A percentile compares a stretch with the other conserved stretches of the same genome.
These are phyloP conservation scores for Biston stratarius DNA, from an alignment of 2,888 invertebrate species.

Conservation along the genomic window DNA sequence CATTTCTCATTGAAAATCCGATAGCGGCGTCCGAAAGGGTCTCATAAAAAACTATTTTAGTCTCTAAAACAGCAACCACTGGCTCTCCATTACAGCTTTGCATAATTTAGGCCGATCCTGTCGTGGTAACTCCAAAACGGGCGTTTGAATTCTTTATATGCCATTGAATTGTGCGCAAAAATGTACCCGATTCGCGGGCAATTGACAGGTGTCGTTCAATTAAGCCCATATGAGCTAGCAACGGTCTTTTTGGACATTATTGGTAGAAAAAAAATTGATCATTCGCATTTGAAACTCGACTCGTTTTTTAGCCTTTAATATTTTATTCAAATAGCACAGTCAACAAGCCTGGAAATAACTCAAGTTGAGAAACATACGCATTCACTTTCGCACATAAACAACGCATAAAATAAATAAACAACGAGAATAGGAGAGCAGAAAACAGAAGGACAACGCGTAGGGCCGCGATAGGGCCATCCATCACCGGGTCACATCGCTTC, in stretches of 20 bases:
- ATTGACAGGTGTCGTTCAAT: slow-evolving; percentile 80
- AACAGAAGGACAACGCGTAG: slow-evolving; percentile 75
- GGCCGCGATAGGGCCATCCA: slow-evolving; percentile 82
- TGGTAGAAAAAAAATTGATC: slow-evolving; percentile 14
- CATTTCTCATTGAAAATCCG: slow-evolving; percentile 24
- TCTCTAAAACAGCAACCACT: slow-evolving; percentile 60
- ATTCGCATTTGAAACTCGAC: neutral
- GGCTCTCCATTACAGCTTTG: slow-evolving; percentile 79
- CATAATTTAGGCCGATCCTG: slow-evolving; percentile 80
- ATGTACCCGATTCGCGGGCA: slow-evolving; percentile 60
- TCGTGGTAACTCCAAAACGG: slow-evolving; percentile 68
- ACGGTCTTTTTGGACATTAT: slow-evolving; percentile 36
- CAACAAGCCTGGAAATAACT: slow-evolving; percentile 38
- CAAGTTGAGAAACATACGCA: slow-evolving; percentile 44
- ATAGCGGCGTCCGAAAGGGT: slow-evolving; percentile 19
- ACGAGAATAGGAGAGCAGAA: slow-evolving; percentile 67
- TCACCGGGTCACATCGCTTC: slow-evolving; percentile 83
- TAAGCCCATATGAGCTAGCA: slow-evolving; percentile 50
- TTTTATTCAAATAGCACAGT: slow-evolving; percentile 32
- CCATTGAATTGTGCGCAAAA: slow-evolving; percentile 62
- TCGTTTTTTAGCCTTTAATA: slow-evolving; percentile 10
- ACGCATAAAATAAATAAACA: slow-evolving; percentile 81
- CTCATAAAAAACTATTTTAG: slow-evolving; percentile 68
- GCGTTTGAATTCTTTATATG: slow-evolving; percentile 78
- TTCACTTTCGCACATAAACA: slow-evolving; percentile 80